phyloP scores from a whole-genome alignment of 2,797 vertebrate species.

The Pangasius djambal region DNA sequence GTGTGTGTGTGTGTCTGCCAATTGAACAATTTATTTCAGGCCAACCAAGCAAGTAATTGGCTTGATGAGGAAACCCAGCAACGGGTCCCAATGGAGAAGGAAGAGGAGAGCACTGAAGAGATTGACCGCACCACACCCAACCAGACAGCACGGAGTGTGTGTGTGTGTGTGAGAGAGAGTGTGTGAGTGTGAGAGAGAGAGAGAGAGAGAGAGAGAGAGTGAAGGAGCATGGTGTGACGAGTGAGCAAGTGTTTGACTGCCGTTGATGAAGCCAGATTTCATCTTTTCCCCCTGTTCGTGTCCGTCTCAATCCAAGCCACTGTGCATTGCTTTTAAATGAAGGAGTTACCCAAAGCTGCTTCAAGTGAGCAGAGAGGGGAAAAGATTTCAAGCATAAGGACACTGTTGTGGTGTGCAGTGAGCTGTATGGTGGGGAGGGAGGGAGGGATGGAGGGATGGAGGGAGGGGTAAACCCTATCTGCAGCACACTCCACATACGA shows the following conservation, averaged over 20 bases:
- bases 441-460: background rate
- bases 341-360: background rate
- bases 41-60: slow-evolving; percentile 34
- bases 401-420: background rate
- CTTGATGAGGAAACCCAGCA: slow-evolving; percentile 1
- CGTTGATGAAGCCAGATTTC: background rate
- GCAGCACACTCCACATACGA: slow-evolving; percentile 43
- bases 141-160: background rate
- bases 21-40: background rate
- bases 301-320: background rate
- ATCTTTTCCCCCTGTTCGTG: background rate
- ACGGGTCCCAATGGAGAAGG: background rate
- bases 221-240: background rate
- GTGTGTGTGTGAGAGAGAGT: background rate
- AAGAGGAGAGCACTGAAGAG: background rate
- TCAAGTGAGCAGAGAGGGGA: background rate
- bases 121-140: slow-evolving; percentile 31
- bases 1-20: background rate
- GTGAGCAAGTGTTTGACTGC: background rate
- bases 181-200: background rate
- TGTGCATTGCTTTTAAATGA: background rate
- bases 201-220: background rate
- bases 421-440: background rate
- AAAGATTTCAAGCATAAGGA: background rate
- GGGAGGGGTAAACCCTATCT: slow-evolving; percentile 44